Conservation (phyloP, 2,888 invertebrate species). For the Tenthredo livida region DNA sequence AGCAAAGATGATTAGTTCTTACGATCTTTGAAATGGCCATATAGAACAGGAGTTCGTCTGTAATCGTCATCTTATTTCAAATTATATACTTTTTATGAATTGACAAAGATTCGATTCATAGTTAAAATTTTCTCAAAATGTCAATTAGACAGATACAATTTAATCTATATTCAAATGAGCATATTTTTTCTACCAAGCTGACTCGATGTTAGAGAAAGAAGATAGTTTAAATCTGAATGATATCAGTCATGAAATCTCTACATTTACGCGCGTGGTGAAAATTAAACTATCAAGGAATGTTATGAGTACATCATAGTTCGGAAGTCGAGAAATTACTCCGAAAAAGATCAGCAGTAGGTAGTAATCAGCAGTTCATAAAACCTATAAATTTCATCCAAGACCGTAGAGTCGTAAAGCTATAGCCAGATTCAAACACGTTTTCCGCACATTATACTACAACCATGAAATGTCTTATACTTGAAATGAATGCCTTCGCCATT, state of each 20-base stretch:
- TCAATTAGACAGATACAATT: not conserved
- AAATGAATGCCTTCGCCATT: conserved; percentile 26
- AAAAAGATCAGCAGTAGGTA: not conserved
- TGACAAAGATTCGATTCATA: not conserved
- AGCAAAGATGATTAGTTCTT: not conserved
- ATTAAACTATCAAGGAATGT: conserved; percentile 9
- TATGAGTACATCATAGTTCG: not conserved
- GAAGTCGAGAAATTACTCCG: not conserved
- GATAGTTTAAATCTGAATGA: not conserved
- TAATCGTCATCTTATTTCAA: not conserved
- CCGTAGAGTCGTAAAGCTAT: not conserved
- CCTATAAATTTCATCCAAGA: not conserved
- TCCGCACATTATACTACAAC: not conserved
- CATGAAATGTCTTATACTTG: not conserved
- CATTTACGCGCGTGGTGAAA: conserved; percentile 29
- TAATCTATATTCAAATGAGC: not conserved
- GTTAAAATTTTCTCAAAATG: not conserved
- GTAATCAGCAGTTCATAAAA: not conserved
- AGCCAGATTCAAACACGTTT: not conserved
- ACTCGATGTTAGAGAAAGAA: not conserved
- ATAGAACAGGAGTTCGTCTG: too few relatives aligned
- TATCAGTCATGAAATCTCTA: conserved; percentile 11
- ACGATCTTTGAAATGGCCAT: too few relatives aligned
- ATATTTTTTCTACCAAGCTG: not conserved
- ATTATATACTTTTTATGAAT: not conserved